Evolutionary conservation across 1,140 invertebrate species (phyloP), one percentile per base, ranked within the genome.

Genomic region (Drosophila pruinosa): DNA sequence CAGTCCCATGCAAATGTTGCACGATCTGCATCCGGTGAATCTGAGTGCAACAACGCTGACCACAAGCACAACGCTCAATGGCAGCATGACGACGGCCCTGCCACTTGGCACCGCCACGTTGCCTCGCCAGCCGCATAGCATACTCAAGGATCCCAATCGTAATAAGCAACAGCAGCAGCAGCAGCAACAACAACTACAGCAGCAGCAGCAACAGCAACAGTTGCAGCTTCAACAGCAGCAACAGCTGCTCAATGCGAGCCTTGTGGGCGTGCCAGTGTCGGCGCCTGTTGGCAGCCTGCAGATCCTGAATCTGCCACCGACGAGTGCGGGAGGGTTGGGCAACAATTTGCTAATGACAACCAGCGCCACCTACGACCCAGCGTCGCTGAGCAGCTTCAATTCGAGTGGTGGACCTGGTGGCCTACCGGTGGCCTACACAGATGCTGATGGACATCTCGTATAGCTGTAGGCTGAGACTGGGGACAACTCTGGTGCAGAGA

Each of bases 141-240:
- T 94, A 28, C 90, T 94, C 2, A 94, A 94, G 78, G 93, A 94
- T 81, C 93, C 93, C 12, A 93, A 93, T 14, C 91, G 93, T 2
- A 92, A 92, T 69, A 93, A 93, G 71, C 93, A 93, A 54, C 92
- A 93, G 17, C 93, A 93, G 10, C 86, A 90, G 10, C 78, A 81
- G 10, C 86, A 90, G 10, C 78, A 81, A 2, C 68, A 72, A 4
- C 69, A 93, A 69, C 93, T 93, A 50, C 92, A 93, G 17, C 93
- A 93, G 5, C 86, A 71, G 0, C 74, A 77, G 17, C 93, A 93
- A 6, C 86, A 71, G 0, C 74, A 77, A 47, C 43, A 39, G 6
- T 10, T 10, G 14, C 61, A 74, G 17, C 72, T 70, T 0, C 57
- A 58, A 6, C 64, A 74, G n/a, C 72, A 79, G 21, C 76, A 83